Percentiles rank a stretch among this genome's conserved stretches.
These are phyloP conservation scores for Metalampra italica DNA, from an alignment of 2,888 invertebrate genomes.

Conservation along the genomic window DNA sequence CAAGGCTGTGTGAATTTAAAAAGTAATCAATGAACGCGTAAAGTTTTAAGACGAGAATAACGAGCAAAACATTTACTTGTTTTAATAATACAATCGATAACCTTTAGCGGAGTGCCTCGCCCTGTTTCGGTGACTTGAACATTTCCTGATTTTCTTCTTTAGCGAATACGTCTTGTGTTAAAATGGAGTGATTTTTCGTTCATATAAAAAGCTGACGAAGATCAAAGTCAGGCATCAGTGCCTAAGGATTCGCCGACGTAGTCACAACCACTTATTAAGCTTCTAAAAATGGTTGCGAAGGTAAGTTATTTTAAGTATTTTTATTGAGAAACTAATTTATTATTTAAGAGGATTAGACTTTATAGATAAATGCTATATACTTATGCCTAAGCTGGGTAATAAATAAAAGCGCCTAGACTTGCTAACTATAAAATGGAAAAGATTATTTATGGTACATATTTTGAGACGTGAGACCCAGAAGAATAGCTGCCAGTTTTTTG, in stretches of 20 bases:
- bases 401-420: too few relatives aligned
- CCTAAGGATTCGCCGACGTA: slow-evolving; percentile 39
- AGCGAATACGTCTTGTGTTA: slow-evolving; percentile 4
- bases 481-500: too few relatives aligned
- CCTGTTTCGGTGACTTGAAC: slow-evolving; percentile 5
- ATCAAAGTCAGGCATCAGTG: slow-evolving; percentile 30
- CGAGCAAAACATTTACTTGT: slow-evolving; percentile 3
- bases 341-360: too few relatives aligned
- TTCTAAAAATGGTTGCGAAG: slow-evolving; percentile 59
- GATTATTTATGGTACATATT: too few relatives aligned
- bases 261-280: slow-evolving; percentile 34
- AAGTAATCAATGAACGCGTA: slow-evolving; percentile 11
- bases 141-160: slow-evolving; percentile 19
- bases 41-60: slow-evolving; percentile 4
- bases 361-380: too few relatives aligned
- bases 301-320: slow-evolving; percentile 25
- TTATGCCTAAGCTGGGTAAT: too few relatives aligned
- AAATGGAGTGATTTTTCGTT: slow-evolving; percentile 16
- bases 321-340: background rate
- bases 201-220: slow-evolving; percentile 39
- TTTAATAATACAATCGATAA: slow-evolving; percentile 1
- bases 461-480: too few relatives aligned
- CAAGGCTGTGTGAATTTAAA: slow-evolving; percentile 8
- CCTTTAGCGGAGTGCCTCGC: slow-evolving; percentile 16
- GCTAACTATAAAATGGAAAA: too few relatives aligned